Percentiles rank a stretch among this genome's conserved stretches.
Conservation (phyloP, 2,888 invertebrate species). For the Melinaea marsaeus region DNA sequence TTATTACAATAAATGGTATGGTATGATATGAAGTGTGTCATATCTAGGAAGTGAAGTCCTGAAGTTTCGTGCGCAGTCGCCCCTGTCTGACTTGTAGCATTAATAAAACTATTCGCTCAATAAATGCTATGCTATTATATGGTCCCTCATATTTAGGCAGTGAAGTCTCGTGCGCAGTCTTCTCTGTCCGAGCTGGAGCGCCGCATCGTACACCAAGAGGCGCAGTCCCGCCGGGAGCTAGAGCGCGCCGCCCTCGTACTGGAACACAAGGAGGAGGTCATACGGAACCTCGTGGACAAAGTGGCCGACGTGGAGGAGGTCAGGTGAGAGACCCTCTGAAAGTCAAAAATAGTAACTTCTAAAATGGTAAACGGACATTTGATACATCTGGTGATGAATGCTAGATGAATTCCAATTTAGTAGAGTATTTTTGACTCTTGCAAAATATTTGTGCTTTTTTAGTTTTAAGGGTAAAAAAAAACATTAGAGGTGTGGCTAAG, state of each 20-base stretch:
- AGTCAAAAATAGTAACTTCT: not conserved
- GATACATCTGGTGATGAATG: no score
- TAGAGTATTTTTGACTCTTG: no score
- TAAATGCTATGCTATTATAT: not conserved
- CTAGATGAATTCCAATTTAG: no score
- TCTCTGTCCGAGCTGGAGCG: slow-evolving; percentile 71
- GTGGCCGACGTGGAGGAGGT: slow-evolving; percentile 71
- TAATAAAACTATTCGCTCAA: no score
- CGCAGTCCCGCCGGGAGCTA: slow-evolving; percentile 58
- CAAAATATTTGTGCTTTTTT: no score
- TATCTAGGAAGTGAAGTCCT: no score
- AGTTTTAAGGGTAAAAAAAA: no score
- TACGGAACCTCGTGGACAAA: slow-evolving; percentile 66
- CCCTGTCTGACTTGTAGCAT: no score
- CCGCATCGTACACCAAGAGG: slow-evolving; percentile 66
- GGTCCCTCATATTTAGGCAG: slow-evolving; percentile 45
- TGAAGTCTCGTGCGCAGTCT: slow-evolving; percentile 68
- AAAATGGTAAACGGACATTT: not conserved
- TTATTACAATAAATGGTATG: no score
- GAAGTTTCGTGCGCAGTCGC: no score
- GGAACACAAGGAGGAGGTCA: slow-evolving; percentile 66
- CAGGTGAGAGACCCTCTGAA: slow-evolving; percentile 42
- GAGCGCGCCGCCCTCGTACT: slow-evolving; percentile 57
- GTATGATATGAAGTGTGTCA: no score
- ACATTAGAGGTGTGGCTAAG: no score